Base-by-base conservation (phyloP, 2,797 vertebrate species). In the Emydoidea blandingii region DNA sequence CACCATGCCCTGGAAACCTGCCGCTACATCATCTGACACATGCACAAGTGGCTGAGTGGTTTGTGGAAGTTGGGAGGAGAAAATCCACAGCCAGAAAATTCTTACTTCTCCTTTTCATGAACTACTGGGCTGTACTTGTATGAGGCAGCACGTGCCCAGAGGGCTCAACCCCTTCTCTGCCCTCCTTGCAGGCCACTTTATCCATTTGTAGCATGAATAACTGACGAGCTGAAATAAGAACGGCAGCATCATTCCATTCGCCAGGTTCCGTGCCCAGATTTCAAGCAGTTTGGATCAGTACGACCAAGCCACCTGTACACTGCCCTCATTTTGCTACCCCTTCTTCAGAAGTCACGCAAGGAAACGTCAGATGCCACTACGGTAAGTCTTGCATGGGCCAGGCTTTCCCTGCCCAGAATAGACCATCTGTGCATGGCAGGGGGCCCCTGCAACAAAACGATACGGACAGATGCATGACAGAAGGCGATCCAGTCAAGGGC, bases 171-270 rank as follows among this genome's bases (percentile, higher is more conserved):
- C 85, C 81, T 94, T 19, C 85, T 37, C 80, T 86, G 86, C 74
- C 76, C 91, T 65, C 62, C n/a, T 84, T 82, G 88, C 62, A 3
- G 37, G 85, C 87, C 47, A 10, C 72, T 92, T 93, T 23, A 85
- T 89, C 96, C 96, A 95, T 94, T 85, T 96, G 87, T 68, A 87
- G 21, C 88, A 95, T 93, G 94, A 97, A 96, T 97, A 96, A 97
- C 93, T 95, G 82, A 97, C 90, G 44, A 83, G 82, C 89, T 49
- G 76, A 68, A 93, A 0, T 88, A 44, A 59, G 78, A 85, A 31
- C 85, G 49, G 56, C 83, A 68, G 79, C 23, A 88, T 78, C 16
- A n/a, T 41, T 62, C 44, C 29, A 52, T 53, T 74, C 27, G 8
- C 74, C 65, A 91, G 79, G 65, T 44, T 83, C 68, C 65, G 65